Conservation (phyloP, 2,113 vertebrate genomes). For the Hystrix brachyura region DNA sequence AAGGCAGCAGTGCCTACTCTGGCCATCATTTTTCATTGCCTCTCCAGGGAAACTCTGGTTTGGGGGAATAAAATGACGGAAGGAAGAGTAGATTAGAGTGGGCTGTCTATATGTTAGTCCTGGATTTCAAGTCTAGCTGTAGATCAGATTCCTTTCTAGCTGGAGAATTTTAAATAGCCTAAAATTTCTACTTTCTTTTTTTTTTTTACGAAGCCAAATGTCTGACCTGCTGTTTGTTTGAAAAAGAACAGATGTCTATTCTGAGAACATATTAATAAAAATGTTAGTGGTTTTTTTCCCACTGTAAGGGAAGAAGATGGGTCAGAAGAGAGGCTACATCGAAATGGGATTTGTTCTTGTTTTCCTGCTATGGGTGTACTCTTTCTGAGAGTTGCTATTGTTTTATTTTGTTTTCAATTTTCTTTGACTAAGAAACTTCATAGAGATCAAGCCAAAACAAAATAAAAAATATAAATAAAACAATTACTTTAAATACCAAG, state of each 20-base stretch:
- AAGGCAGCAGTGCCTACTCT: neutral
- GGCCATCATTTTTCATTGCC: constrained; percentile 46
- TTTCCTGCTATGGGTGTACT: neutral
- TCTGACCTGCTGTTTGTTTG: constrained; percentile 65
- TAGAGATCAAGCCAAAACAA: constrained; percentile 60
- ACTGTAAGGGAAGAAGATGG: constrained; percentile 23
- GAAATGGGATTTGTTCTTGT: neutral
- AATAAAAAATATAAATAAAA: constrained; percentile 54
- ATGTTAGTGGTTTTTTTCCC: constrained; percentile 48
- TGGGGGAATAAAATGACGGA: neutral
- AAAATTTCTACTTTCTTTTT: constrained; percentile 52
- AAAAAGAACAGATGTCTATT: constrained; percentile 69
- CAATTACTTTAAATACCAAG: constrained; percentile 74
- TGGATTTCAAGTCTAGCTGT: constrained; percentile 44
- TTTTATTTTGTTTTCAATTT: constrained; percentile 63
- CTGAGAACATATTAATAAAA: constrained; percentile 62
- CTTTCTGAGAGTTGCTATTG: constrained; percentile 42
- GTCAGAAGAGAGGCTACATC: neutral
- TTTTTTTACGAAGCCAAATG: constrained; percentile 56
- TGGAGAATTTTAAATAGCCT: neutral
- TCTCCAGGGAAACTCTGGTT: constrained; percentile 39
- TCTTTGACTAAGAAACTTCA: constrained; percentile 66
- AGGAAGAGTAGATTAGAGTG: neutral
- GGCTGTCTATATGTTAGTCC: neutral
- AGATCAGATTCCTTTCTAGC: constrained; percentile 6